These are phyloP conservation scores for Orius insidiosus DNA, from an alignment of 1,140 invertebrate species.

Conservation along the genomic window DNA sequence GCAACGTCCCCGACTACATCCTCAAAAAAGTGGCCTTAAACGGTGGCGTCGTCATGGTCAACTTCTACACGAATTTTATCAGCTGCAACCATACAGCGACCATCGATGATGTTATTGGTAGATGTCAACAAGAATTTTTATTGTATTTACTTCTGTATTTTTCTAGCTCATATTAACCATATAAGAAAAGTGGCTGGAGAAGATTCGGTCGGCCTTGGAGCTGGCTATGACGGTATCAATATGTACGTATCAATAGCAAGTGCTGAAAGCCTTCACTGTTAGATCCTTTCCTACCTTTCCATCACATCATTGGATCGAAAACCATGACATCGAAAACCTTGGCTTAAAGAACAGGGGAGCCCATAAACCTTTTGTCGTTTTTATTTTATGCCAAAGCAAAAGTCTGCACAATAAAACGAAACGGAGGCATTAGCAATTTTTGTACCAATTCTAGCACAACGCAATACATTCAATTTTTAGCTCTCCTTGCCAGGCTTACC, in stretches of 20 bases:
- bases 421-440: no score
- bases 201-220: constrained; percentile 71
- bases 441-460: no score
- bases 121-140: constrained; percentile 20
- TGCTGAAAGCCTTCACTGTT: no score
- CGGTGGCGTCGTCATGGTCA: constrained; percentile 76
- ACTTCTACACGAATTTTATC: constrained; percentile 70
- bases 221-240: constrained; percentile 78
- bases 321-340: no score
- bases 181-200: constrained; percentile 65
- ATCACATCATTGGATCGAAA: no score
- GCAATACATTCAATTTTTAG: no score
- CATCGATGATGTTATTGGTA: constrained; percentile 57
- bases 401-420: no score
- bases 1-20: constrained; percentile 74
- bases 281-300: no score
- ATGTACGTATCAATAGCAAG: constrained; percentile 40
- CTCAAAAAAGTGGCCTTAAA: constrained; percentile 57
- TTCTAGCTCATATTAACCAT: constrained; percentile 74
- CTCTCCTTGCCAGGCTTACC: no score
- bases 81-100: constrained; percentile 54
- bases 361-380: no score
- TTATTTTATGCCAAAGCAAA: no score
- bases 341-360: no score
- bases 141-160: constrained; percentile 12